Evolutionary conservation across 64 coral and sea anemone genomes (phyloP), one percentile per base, ranked within the genome.

Genomic region (Orbicella faveolata): DNA sequence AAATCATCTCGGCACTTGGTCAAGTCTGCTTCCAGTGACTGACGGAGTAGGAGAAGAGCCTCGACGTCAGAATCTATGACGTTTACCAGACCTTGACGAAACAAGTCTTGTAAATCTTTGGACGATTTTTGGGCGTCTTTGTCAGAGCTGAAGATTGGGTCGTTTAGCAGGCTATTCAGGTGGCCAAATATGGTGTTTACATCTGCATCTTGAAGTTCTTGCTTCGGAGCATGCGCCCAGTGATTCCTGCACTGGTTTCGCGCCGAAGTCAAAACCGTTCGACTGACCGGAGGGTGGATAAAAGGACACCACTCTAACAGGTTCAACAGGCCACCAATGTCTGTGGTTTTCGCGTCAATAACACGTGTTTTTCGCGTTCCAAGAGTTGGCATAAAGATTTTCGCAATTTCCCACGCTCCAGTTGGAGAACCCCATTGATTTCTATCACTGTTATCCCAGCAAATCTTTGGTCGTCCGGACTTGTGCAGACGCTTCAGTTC

Each of bases 331-430:
- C 74, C 74, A 18, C 74, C 74, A 2, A 76, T 39, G 35, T 76
- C 74, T 19, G 74, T 76, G 2, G 35, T 39, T 0, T 76, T 4
- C 7, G 74, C 74, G 14, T 76, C 74, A 36, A 16, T 15, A 9
- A 76, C 36, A 5, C 37, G 33, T 12, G 1, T 37, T 41, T 44
- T 39, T 16, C 74, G 74, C 0, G 30, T 39, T 76, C 74, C 74
- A 70, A 93, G 86, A 14, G 52, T n/a, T 41, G 90, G 25, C 91
- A 92, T 92, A 18, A 88, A 92, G 7, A 88, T 8, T 81, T 92
- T 92, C 51, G 91, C 91, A n/a, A 89, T 70, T 20, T 93, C 86
- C 92, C 92, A 93, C 13, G 86, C 66, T 4, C 62, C 78, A 41
- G 57, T 48, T 37, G 26, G 68, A 57, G 51, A 18, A 20, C 77